These are phyloP conservation scores for Dicaeum eximium DNA, from an alignment of 2,113 vertebrate genomes.

Conservation along the genomic window DNA sequence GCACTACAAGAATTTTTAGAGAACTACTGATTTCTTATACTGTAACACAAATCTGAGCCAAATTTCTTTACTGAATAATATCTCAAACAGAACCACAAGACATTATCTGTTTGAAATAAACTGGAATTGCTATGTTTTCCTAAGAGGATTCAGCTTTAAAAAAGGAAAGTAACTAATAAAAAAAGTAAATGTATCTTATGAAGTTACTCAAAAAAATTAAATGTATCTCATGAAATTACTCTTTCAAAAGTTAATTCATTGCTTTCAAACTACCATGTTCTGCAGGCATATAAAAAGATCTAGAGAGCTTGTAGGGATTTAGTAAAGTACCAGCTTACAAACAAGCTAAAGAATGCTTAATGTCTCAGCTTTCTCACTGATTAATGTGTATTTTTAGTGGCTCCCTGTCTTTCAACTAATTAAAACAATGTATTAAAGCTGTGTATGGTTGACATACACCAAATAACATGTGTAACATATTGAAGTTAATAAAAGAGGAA, in stretches of 20 bases:
- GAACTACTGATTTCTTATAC: neutral
- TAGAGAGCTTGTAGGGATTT: constrained; percentile 21
- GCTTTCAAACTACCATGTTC: neutral
- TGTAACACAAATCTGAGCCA: neutral
- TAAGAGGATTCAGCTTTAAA: neutral
- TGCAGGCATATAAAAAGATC: neutral
- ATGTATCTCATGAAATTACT: neutral
- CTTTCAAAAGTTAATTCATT: neutral
- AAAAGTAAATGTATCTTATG: neutral
- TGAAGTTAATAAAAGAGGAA: neutral
- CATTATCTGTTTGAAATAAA: neutral
- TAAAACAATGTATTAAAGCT: neutral
- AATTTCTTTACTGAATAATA: neutral
- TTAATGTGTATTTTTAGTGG: constrained; percentile 43
- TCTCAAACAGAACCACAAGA: neutral
- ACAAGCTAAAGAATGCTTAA: constrained; percentile 1
- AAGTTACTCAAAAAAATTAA: neutral
- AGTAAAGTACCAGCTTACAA: constrained; percentile 43
- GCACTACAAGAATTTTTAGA: neutral
- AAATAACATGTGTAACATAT: neutral
- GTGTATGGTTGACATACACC: neutral
- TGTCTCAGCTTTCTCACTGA: constrained; percentile 30
- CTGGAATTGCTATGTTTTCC: neutral
- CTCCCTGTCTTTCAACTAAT: neutral
- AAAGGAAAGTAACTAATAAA: neutral